A percentile compares a stretch with the other conserved stretches of the same genome.
These are phyloP conservation scores for Mylabris sibirica DNA, from an alignment of 2,888 invertebrate species.

Conservation along the genomic window DNA sequence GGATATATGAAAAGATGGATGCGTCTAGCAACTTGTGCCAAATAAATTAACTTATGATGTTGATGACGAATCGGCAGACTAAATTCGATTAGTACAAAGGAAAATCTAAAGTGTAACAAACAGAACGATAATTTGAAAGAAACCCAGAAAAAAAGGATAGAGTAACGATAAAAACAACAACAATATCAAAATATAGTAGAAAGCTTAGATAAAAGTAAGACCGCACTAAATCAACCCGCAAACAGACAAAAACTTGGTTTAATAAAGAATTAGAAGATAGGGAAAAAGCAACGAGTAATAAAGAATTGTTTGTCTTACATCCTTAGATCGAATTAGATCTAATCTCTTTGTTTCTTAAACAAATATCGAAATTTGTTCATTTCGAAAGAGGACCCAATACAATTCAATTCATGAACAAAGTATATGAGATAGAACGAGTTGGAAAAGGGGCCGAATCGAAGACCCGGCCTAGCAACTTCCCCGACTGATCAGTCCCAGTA, in stretches of 20 bases:
- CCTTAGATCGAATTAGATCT: neutral
- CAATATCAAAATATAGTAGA: neutral
- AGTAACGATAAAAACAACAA: neutral
- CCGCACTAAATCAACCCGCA: neutral
- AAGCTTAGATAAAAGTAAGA: neutral
- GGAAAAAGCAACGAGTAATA: neutral
- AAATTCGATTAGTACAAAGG: neutral
- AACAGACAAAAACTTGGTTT: neutral
- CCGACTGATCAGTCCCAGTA: too few relatives aligned
- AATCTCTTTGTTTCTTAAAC: constrained; percentile 4
- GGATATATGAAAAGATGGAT: neutral
- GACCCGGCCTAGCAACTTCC: too few relatives aligned
- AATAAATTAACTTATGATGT: neutral
- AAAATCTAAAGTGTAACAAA: neutral
- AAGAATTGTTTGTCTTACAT: neutral
- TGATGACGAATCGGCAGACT: neutral
- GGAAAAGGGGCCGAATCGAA: too few relatives aligned
- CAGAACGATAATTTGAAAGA: too few relatives aligned
- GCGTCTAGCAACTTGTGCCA: neutral
- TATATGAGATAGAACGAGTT: too few relatives aligned
- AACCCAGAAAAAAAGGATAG: neutral
- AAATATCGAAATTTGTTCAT: neutral
- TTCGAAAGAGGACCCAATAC: neutral
- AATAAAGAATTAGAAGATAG: neutral
- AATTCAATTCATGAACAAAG: neutral